Base-by-base conservation (phyloP, 2,113 vertebrate genomes). In the Platysteira castanea region DNA sequence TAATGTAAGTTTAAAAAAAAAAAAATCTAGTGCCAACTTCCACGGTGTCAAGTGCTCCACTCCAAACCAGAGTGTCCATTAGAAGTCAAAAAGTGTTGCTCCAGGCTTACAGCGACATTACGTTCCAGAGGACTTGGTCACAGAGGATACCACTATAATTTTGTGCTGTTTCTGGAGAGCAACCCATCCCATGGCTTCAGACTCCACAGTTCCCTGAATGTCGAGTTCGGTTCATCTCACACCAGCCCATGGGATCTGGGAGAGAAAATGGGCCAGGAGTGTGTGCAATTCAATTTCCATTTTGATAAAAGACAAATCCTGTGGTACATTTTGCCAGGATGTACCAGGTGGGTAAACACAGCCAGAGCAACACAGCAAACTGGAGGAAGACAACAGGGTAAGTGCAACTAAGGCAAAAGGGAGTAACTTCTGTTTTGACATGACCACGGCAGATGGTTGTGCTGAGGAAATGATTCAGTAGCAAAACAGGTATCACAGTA, bases 191-290 rank as follows among this genome's bases (percentile, higher is more conserved):
- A 24, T 2, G 7, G 63, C 67, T 94, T n/a, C 56, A 11, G 64
- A 12, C 31, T 64, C 63, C 4, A 4, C 16, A 8, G 64, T 21
- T 68, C 84, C 59, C 61, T 14, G 26, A 65, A 37, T 7, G 3
- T 3, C 0, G 0, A 23, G 39, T 74, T 84, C 50, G 44, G 60
- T 60, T 59, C 19, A 0, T 39, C 53, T 57, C 68, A 30, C 46
- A 13, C 13, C 64, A 79, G 73, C 60, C 59, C 41, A 26, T 0
- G 11, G 24, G 54, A 81, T 52, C 33, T 49, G 41, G 57, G 20
- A 47, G 18, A 65, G 63, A 27, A 52, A 73, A 33, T 0, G 4
- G 13, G 27, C 69, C 56, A 63, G 16, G 67, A 27, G 47, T 28
- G 0, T 1, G 4, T 44, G 37, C 73, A 31, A 67, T 63, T 89